Evolutionary conservation across 2,888 invertebrate genomes (phyloP), one percentile per base, ranked within the genome.

Genomic region (Drosophila vallismaia): DNA sequence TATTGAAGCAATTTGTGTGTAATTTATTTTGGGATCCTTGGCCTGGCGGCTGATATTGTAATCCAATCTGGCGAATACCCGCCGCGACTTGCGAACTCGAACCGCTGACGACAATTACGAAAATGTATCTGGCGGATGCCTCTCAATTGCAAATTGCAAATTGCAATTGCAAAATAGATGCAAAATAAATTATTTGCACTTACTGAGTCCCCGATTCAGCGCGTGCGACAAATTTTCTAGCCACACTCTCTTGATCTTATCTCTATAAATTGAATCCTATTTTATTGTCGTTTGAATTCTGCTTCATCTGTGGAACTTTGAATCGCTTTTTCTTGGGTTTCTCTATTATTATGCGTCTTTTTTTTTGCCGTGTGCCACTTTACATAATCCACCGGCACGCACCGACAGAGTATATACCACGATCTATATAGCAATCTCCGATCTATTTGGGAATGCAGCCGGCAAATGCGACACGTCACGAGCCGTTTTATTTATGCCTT

Each of bases 341-440:
- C 53, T 52, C 8, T 12, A n/a, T 24, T 52, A 51, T 40, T 55
- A 36, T 28, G 53, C 26, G 44, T 28, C 44, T 36, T 24, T 36
- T 40, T 24, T 28, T 28, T 29, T 42, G 26, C 50, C 48, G 68
- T 74, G 71, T 60, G 78, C 76, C 83, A 82, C 82, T 83, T 83
- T 83, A 83, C 84, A 86, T 86, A 83, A 83, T 84, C 80, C 81
- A 66, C 71, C 80, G 86, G 80, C 74, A 71, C 69, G 74, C 64
- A 71, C 64, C 58, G 46, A 38, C 6, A 42, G 36, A 60, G 74
- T 55, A 56, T 53, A 49, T 52, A 52, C 52, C 14, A 12, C 33
- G 36, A 31, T 36, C 40, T 66, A 66, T 50, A 48, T 50, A 49
- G 58, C 59, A 28, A 14, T 24, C 38, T 28, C 58, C 58, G 58